Evolutionary conservation across 2,797 vertebrate genomes (phyloP).

Genomic region (Lindbergichthys nudifrons): DNA sequence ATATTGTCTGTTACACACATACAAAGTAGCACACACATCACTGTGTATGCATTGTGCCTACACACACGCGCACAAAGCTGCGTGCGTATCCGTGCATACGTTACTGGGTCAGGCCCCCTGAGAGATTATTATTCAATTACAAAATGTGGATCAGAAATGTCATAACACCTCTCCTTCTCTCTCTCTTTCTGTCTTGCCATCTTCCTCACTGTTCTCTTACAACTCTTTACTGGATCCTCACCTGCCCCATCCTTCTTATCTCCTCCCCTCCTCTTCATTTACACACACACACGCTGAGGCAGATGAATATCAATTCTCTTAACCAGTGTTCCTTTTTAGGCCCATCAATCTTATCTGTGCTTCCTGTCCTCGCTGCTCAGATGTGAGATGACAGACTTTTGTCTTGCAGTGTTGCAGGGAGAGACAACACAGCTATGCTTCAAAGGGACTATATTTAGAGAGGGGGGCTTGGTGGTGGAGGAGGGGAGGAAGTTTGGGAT

Average conservation of each 20-base stretch:
- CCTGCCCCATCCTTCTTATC: slow-evolving; percentile 23
- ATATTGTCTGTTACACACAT: slow-evolving; percentile 46
- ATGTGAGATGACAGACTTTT: slow-evolving; percentile 82
- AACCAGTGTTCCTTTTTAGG: slow-evolving; percentile 66
- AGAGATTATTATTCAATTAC: slow-evolving; percentile 82
- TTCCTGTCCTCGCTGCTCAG: slow-evolving; percentile 63
- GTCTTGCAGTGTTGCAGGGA: slow-evolving; percentile 76
- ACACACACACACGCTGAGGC: slow-evolving; percentile 38
- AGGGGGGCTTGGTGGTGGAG: slow-evolving; percentile 33
- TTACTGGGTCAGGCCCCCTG: slow-evolving; percentile 75
- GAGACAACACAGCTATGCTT: slow-evolving; percentile 78
- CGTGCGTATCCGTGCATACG: slow-evolving; percentile 21
- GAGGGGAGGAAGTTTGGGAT: slow-evolving; percentile 20
- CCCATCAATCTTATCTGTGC: slow-evolving; percentile 72
- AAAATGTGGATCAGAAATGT: slow-evolving; percentile 81
- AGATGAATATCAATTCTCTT: slow-evolving; percentile 72
- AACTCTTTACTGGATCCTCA: slow-evolving; percentile 33
- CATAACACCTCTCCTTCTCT: slow-evolving; percentile 53
- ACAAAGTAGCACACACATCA: slow-evolving; percentile 21
- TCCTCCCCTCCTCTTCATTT: slow-evolving; percentile 39
- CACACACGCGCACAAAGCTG: slow-evolving; percentile 27
- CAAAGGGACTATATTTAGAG: slow-evolving; percentile 84
- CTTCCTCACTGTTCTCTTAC: slow-evolving; percentile 17
- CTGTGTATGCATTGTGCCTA: slow-evolving; percentile 19
- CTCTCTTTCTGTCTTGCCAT: slow-evolving; percentile 28